Percentiles rank a stretch among this genome's conserved stretches.
Evolutionary conservation across 2,888 invertebrate species (phyloP).

Genomic region (Chromoteleia sp.): DNA sequence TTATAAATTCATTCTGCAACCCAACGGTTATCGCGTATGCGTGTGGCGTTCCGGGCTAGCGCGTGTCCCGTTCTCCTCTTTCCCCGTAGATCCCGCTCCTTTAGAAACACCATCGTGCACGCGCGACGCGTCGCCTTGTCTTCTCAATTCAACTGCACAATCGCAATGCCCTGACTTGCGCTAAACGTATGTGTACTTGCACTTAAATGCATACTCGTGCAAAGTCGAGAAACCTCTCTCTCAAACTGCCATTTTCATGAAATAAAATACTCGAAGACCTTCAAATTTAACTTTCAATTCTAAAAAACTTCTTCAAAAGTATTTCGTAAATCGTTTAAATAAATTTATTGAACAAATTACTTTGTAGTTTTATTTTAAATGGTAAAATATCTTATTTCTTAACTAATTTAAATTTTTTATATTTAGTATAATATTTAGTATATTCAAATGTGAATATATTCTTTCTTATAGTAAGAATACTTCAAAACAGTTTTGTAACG

Average conservation of each 20-base stretch:
- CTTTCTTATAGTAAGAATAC: too few relatives aligned
- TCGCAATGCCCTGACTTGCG: slow-evolving; percentile 57
- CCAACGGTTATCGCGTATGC: slow-evolving; percentile 78
- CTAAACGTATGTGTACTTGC: slow-evolving; percentile 47
- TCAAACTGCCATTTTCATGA: too few relatives aligned
- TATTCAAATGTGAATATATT: too few relatives aligned
- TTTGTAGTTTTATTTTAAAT: too few relatives aligned
- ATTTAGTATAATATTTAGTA: too few relatives aligned
- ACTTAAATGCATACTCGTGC: slow-evolving; percentile 42
- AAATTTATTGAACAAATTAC: too few relatives aligned
- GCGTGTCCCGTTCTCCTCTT: slow-evolving; percentile 76
- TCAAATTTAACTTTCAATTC: background rate
- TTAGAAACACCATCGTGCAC: slow-evolving; percentile 68
- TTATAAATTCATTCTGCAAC: slow-evolving; percentile 67
- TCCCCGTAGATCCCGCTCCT: slow-evolving; percentile 65
- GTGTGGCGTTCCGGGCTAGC: slow-evolving; percentile 79
- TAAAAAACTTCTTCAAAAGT: too few relatives aligned
- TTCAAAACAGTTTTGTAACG: too few relatives aligned
- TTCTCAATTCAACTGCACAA: slow-evolving; percentile 67
- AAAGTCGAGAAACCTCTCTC: slow-evolving; percentile 32
- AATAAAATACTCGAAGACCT: background rate
- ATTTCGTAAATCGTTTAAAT: too few relatives aligned
- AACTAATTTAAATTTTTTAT: too few relatives aligned
- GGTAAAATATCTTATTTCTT: too few relatives aligned
- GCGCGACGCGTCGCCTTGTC: slow-evolving; percentile 69